Base-by-base conservation (phyloP, 2,113 vertebrate species). In the Rhinolophus sinicus region DNA sequence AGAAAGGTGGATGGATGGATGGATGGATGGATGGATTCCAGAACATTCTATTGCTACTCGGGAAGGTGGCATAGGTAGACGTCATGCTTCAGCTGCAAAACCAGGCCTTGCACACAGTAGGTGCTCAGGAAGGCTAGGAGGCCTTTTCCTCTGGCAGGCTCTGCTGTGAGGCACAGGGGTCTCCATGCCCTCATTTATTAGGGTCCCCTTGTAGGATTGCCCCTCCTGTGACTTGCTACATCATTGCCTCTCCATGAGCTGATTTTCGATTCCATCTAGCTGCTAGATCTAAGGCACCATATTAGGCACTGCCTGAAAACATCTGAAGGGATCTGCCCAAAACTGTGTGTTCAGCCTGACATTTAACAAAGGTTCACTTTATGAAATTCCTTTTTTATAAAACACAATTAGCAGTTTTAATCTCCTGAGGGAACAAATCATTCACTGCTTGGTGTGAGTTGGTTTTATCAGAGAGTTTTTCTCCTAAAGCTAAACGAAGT, bases 371-470 rank as follows among this genome's bases (percentile, higher is more conserved):
- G 30, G 15, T 96, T 93, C 58, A 6, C 91, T 94, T 94, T 95
- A 92, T 94, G 84, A 90, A 96, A 96, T 97, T 94, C 54, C 80
- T 97, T 90, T 90, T 88, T 81, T 92, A 90, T 81, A 92, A 97
- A 90, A 96, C 13, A 54, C 90, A 95, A 90, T 97, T 94, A 92
- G 80, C 88, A 90, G 52, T 86, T 80, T 94, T 87, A 94, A 94
- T 88, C 90, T 93, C 88, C 72, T 44, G 89, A 87, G 91, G 93
- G 75, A 92, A 92, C 78, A 76, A 16, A 90, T 93, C 84, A 90
- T 92, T 94, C 93, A 50, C 91, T 24, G 38, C 64, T n/a, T 72
- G 76, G 64, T 60, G 21, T 87, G 91, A 76, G 60, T 70, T 88
- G 80, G 76, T 93, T 96, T 96, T 87, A 84, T 83, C 62, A 40